phyloP scores from a whole-genome alignment of 2,888 invertebrate species.

The Conus canariensis region DNA sequence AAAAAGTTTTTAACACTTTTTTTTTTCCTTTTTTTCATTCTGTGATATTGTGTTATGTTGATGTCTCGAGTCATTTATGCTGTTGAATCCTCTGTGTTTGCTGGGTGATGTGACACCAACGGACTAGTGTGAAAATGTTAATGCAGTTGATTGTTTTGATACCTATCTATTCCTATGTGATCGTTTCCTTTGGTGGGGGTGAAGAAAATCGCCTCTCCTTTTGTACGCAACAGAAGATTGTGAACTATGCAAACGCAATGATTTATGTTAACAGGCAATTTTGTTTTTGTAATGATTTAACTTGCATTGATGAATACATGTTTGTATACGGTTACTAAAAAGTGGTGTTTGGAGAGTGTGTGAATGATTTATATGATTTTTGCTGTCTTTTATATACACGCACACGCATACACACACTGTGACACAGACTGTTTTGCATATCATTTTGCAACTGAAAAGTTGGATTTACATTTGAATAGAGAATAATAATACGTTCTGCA shows the following conservation, averaged over 20 bases:
- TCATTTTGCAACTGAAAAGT: too few relatives aligned
- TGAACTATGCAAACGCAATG: conserved; percentile 27
- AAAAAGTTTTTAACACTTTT: neutral
- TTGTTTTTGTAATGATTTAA: neutral
- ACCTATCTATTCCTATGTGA: neutral
- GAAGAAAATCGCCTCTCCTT: neutral
- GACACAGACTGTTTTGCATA: too few relatives aligned
- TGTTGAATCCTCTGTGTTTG: neutral
- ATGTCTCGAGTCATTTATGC: neutral
- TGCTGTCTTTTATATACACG: too few relatives aligned
- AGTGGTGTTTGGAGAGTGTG: neutral
- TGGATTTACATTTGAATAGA: too few relatives aligned
- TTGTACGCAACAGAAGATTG: conserved; percentile 23
- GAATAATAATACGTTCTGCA: too few relatives aligned
- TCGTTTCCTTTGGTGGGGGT: neutral
- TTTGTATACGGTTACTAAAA: neutral
- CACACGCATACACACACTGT: too few relatives aligned
- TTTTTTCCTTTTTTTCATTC: neutral
- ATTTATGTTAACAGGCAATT: neutral
- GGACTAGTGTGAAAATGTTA: neutral
- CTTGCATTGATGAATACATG: conserved; percentile 17
- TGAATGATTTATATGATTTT: neutral
- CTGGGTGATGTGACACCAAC: conserved; percentile 28
- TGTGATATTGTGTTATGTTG: conserved; percentile 19
- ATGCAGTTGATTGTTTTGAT: neutral